Evolutionary conservation across 2,797 vertebrate genomes (phyloP).

Genomic region (Psittacula echo): DNA sequence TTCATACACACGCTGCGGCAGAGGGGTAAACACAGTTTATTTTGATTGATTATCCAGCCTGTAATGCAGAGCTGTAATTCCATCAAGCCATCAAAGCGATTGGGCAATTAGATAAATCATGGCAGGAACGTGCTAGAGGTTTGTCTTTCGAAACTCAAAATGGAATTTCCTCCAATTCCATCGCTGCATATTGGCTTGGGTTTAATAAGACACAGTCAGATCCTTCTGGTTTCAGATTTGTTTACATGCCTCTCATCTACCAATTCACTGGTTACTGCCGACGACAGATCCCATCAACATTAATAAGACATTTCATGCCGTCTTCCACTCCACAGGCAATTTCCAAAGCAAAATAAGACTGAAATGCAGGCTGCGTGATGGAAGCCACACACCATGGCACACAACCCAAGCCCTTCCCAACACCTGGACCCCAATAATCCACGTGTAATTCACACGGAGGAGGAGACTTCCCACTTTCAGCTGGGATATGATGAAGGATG

Average conservation of each 20-base stretch:
- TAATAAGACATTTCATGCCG: background rate
- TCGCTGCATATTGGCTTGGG: background rate
- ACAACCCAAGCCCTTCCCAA: background rate
- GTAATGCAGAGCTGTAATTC: constrained; percentile 40
- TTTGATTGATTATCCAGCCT: constrained; percentile 47
- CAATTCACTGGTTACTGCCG: background rate
- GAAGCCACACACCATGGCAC: background rate
- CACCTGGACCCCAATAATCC: fast-evolving
- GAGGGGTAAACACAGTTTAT: constrained; percentile 31
- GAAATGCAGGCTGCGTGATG: fast-evolving
- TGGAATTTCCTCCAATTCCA: background rate
- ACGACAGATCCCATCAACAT: background rate
- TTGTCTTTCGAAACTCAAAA: background rate
- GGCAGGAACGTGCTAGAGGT: background rate
- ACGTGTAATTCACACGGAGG: fast-evolving
- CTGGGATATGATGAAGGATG: background rate
- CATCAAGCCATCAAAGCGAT: constrained; percentile 12
- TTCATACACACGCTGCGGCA: background rate
- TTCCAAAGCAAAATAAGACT: background rate
- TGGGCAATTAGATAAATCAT: constrained; percentile 29
- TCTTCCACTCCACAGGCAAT: background rate
- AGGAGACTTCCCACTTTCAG: background rate
- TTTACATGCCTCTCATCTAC: background rate
- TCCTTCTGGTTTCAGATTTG: background rate
- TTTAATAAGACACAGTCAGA: background rate